Evolutionary conservation across 2,888 invertebrate genomes (phyloP).

Genomic region (Brenthis daphne): DNA sequence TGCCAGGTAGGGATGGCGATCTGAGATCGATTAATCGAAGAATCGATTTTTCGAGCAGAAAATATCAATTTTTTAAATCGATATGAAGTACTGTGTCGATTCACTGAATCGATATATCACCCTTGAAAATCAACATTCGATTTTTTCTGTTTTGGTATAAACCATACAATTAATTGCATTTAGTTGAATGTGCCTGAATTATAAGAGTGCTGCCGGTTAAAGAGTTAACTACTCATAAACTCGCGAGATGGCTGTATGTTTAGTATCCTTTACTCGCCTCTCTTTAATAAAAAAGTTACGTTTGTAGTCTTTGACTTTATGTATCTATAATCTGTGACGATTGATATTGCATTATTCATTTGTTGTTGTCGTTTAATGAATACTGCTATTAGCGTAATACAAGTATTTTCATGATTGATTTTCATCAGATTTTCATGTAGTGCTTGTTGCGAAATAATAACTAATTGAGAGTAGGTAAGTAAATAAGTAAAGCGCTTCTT

Average conservation of each 20-base stretch:
- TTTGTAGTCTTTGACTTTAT: constrained; percentile 3
- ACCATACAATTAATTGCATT: constrained; percentile 17
- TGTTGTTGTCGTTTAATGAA: background rate
- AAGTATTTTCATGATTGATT: background rate
- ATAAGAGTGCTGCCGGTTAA: constrained; percentile 13
- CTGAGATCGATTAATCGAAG: constrained; percentile 11
- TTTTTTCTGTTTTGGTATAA: constrained; percentile 31
- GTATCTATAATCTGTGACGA: background rate
- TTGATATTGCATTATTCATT: background rate
- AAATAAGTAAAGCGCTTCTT: constrained; percentile 35
- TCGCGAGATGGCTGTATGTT: constrained; percentile 14
- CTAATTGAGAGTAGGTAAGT: constrained; percentile 29
- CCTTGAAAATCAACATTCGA: constrained; percentile 34
- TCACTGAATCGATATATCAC: constrained; percentile 32
- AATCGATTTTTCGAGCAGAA: constrained; percentile 27
- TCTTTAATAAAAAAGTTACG: constrained; percentile 20
- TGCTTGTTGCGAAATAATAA: constrained; percentile 33
- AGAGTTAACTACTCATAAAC: constrained; percentile 5
- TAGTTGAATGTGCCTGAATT: constrained; percentile 19
- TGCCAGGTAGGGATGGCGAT: constrained; percentile 22
- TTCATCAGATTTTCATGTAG: constrained; percentile 30
- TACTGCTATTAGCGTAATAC: constrained; percentile 1
- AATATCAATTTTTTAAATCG: constrained; percentile 35
- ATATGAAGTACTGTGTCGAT: constrained; percentile 34
- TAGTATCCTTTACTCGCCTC: constrained; percentile 19